Conservation (phyloP, 2,797 vertebrate species). For the Oreochromis mossambicus region DNA sequence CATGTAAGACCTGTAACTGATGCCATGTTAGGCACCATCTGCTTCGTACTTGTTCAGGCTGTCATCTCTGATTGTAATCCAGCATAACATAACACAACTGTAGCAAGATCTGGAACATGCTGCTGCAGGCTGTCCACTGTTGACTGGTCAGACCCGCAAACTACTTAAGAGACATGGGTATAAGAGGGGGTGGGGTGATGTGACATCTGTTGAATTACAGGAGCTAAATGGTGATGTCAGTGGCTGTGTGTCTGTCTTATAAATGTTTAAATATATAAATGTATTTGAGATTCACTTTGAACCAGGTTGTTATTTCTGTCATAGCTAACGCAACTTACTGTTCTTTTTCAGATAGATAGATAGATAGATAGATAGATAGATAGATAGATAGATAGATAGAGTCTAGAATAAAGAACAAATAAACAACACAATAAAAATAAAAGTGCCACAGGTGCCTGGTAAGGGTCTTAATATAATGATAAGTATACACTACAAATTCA, state of each 20-base stretch:
- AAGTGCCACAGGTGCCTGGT: neutral
- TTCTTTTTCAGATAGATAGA: neutral
- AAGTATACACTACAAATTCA: neutral
- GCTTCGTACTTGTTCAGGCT: slow-evolving; percentile 87
- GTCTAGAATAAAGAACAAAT: neutral
- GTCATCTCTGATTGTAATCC: slow-evolving; percentile 89
- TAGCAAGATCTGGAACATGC: slow-evolving; percentile 80
- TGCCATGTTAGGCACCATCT: slow-evolving; percentile 91
- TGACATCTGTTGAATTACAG: slow-evolving; percentile 51
- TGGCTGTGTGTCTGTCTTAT: slow-evolving; percentile 16
- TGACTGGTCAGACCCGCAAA: slow-evolving; percentile 64
- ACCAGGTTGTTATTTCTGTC: neutral
- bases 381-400: no score
- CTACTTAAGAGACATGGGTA: neutral
- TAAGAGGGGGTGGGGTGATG: neutral
- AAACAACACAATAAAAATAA: neutral
- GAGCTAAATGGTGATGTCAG: slow-evolving; percentile 70
- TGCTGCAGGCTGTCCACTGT: slow-evolving; percentile 77
- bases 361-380: neutral
- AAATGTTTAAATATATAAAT: neutral
- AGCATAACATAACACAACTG: slow-evolving; percentile 82
- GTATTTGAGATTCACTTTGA: neutral
- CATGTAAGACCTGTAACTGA: slow-evolving; percentile 88
- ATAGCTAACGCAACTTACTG: neutral
- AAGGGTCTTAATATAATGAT: neutral